Evolutionary conservation across 2,888 invertebrate genomes (phyloP), one percentile per base, ranked within the genome.

Genomic region (Xylota segnis): DNA sequence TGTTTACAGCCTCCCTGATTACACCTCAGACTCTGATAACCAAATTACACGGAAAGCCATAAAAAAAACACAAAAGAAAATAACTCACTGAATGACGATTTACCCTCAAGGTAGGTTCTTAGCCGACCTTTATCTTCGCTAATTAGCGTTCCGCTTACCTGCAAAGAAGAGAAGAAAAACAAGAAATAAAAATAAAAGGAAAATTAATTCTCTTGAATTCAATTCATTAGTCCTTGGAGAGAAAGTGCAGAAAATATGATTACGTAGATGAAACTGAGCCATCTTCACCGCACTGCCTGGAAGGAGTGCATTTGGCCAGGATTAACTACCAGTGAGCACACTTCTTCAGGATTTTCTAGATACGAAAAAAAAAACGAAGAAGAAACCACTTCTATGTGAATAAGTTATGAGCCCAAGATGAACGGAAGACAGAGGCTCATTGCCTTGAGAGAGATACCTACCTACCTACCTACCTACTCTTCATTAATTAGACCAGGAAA

Each of bases 91-190:
- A 77, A 77, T 65, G 58, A 65, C 47, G 61, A 75, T 61, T 74
- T 50, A 61, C 76, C 70, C 61, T 47, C 45, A 43, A 68, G 43
- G 37, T 9, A 58, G 63, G 50, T n/a, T 10, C 16, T 7, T 10
- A 52, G 54, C 65, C 58, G 52, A 71, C 18, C 16, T 71, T 37
- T 45, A 63, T 40, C 43, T 6, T 29, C 52, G 58, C 75, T 86
- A 86, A 86, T 86, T 86, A 86, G 84, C 75, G 70, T 76, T 76
- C 61, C 23, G 23, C 84, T 81, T 86, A 86, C 84, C 84, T 86
- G 84, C 12, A 65, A 76, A 23, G 66, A 68, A 12, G 66, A 47
- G 29, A 47, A 74, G 29, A 37, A 32, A 65, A 10, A 52, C 43
- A n/a, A 27, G 10, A 45, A 12, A 47, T 29, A 14, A 61, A 63